Evolutionary conservation across 2,113 vertebrate genomes (phyloP).

Genomic region (Phyllostomus hastatus): DNA sequence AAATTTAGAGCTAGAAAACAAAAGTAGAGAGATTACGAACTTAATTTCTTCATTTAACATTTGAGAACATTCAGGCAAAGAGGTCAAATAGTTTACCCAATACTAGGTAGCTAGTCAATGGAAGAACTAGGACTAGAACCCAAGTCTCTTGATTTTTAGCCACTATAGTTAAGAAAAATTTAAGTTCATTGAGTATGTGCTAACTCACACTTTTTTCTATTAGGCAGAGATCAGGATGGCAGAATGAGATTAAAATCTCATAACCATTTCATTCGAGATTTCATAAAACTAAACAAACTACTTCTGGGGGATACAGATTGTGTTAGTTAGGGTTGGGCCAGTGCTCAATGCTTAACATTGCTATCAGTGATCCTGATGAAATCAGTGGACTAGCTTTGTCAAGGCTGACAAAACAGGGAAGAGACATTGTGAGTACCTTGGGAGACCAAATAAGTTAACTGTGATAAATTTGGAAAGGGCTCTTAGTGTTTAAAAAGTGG

Average conservation of each 20-base stretch:
- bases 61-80: conserved; percentile 1
- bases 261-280: not conserved
- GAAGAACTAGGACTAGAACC: not conserved
- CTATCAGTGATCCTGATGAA: not conserved
- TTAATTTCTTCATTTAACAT: conserved; percentile 5
- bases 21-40: not conserved
- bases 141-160: not conserved
- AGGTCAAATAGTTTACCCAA: not conserved
- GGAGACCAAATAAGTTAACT: not conserved
- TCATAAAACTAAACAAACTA: conserved; percentile 1
- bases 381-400: not conserved
- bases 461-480: not conserved
- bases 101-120: not conserved
- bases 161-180: not conserved
- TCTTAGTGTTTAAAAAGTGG: conserved; percentile 11
- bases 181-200: not conserved
- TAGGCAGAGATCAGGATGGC: not conserved
- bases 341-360: not conserved
- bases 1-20: not conserved
- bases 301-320: not conserved
- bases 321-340: not conserved
- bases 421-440: not conserved
- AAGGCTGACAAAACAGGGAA: not conserved
- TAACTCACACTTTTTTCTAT: not conserved
- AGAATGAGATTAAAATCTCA: conserved; percentile 27